Evolutionary conservation across 2,888 invertebrate species (phyloP), one percentile per base, ranked within the genome.

Genomic region (Tachina fera): DNA sequence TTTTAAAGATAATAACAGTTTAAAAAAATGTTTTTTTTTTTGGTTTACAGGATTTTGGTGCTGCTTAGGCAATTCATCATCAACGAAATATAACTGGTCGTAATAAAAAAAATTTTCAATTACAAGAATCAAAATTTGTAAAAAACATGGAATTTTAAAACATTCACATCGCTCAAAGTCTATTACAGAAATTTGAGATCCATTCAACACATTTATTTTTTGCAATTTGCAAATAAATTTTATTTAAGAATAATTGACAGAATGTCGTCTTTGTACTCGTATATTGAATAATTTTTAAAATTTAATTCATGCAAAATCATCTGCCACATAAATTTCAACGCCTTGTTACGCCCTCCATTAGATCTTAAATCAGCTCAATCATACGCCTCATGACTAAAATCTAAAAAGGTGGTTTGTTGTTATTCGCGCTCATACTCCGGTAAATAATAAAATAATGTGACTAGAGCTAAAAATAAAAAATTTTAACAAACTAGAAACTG

Each of bases 311-410:
- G 31, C 53, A 70, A 84, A 85, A 63, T 81, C 85, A 85, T 85
- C 85, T 82, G 85, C 77, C 77, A 49, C 81, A 74, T 74, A 72
- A 74, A 81, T 43, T 70, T 77, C 60, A 70, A 81, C 81, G 81
- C 84, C 84, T 63, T 77, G 72, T 70, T 68, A 81, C 84, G 81
- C 78, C 85, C 65, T 74, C 85, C 8, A 41, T 43, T 60, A 16
- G 4, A 43, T 61, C 10, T 41, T 43, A 51, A 74, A 81, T 74
- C 3, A 58, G 14, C 56, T 43, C 22, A 65, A 65, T 67, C 58
- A 67, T 53, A 80, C 58, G 60, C 47, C 68, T 45, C 68, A 31
- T 39, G n/a, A 14, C 39, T 60, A 51, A 51, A 47, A 43, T 22
- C 39, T 63, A 47, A 76, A 47, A 76, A 76, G 53, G 47, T 70